Evolutionary conservation across 2,113 vertebrate species (phyloP).

Genomic region (Mustelus asterias): DNA sequence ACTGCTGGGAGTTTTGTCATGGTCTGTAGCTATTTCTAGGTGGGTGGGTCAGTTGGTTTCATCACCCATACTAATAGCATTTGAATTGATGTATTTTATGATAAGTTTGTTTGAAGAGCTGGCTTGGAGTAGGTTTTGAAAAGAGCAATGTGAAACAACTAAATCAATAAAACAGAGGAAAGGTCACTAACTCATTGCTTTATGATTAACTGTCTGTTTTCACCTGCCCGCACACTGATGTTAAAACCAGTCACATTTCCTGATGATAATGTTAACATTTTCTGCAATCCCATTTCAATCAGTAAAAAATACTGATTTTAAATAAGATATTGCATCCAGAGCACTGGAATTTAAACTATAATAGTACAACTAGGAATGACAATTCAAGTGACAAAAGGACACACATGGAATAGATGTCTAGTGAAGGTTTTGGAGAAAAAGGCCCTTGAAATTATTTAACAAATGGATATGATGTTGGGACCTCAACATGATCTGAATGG

Average conservation of each 20-base stretch:
- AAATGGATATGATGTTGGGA: neutral
- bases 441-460: neutral
- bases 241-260: neutral
- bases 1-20: neutral
- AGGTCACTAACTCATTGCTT: neutral
- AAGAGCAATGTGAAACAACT: neutral
- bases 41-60: neutral
- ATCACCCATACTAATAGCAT: neutral
- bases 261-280: neutral
- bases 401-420: neutral
- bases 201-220: neutral
- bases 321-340: neutral
- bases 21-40: neutral
- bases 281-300: neutral
- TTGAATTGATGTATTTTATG: neutral
- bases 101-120: neutral
- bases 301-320: neutral
- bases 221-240: neutral
- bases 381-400: neutral
- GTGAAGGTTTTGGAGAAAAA: neutral
- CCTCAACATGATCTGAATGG: neutral
- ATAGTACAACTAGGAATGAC: neutral
- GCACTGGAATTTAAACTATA: neutral
- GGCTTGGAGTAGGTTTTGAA: neutral
- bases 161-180: neutral